phyloP scores from a whole-genome alignment of 1,140 invertebrate species.

The Zelostemma sp. region DNA sequence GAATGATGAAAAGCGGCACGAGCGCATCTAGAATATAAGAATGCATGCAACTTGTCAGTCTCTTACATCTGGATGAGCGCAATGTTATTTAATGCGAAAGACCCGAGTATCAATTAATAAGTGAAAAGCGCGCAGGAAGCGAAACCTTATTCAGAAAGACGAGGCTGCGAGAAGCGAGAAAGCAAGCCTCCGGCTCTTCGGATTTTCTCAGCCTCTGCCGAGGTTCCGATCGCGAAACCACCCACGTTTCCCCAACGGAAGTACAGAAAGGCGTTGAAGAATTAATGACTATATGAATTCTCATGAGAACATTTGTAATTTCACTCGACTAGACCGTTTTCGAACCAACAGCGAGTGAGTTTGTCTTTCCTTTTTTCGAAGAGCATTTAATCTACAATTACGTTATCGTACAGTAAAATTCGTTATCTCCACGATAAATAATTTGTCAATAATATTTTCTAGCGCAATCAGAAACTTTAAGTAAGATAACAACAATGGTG shows the following conservation, averaged over 20 bases:
- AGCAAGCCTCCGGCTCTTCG: slow-evolving; percentile 14
- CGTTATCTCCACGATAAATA: too few species aligned
- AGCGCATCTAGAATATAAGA: not conserved
- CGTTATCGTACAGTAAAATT: too few species aligned
- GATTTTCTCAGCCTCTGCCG: slow-evolving; percentile 11
- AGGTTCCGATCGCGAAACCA: not conserved
- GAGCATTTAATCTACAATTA: too few species aligned
- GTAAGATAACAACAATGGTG: too few species aligned
- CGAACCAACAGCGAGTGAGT: too few species aligned
- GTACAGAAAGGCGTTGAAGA: not conserved
- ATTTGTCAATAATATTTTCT: too few species aligned
- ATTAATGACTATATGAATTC: not conserved
- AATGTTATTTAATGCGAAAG: slow-evolving; percentile 41
- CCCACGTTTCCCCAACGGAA: not conserved
- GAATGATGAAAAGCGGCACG: not conserved
- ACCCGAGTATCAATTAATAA: slow-evolving; percentile 43
- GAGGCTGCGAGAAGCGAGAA: slow-evolving; percentile 36
- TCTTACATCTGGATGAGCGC: slow-evolving; percentile 1
- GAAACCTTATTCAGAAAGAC: slow-evolving; percentile 42
- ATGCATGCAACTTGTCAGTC: not conserved
- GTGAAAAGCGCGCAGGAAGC: slow-evolving; percentile 50
- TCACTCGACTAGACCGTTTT: too few species aligned
- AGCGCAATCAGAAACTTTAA: too few species aligned
- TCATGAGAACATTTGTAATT: not conserved
- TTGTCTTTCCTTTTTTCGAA: too few species aligned